Evolutionary conservation across 2,113 vertebrate genomes (phyloP), one percentile per base, ranked within the genome.

Genomic region (Myrmecophaga tridactyla): DNA sequence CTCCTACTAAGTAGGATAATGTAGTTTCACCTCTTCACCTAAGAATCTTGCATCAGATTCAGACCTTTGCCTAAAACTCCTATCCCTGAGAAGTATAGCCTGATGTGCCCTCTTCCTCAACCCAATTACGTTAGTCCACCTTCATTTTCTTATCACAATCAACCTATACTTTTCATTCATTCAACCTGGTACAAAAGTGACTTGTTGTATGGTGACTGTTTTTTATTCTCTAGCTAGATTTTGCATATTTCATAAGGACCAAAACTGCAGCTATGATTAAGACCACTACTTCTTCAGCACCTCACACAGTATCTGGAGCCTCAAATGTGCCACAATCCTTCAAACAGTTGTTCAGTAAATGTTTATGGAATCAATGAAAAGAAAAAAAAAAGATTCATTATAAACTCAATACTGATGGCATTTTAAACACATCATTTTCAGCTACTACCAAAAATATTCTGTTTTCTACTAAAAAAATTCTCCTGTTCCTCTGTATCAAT

Each of bases 331-430:
- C n/a, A n/a, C n/a, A n/a, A n/a, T n/a, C n/a, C n/a, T n/a, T n/a
- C n/a, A n/a, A n/a, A n/a, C 31, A 78, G 39, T 15, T 51, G 86
- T 27, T 73, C 14, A 81, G 67, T 69, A n/a, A 76, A 65, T 86
- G 39, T 60, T 53, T 60, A 65, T 23, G 62, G 43, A 70, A n/a
- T 77, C 17, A 36, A 89, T 75, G 12, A 70, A 62, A 12, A 20
- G 34, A 90, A 90, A 87, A 90, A 17, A 60, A n/a, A n/a, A n/a
- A n/a, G n/a, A n/a, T n/a, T 29, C 73, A 93, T 39, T 62, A 75
- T 23, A 85, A 89, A 85, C 14, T 90, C 62, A 96, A 29, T 63
- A 60, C 4, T 84, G 62, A 48, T 41, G 23, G 27, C 11, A 90
- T 78, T 77, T 91, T 36, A 60, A 86, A 93, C 21, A 53, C 43